phyloP scores from a whole-genome alignment of 1,140 invertebrate species.

The Bombyx mori region DNA sequence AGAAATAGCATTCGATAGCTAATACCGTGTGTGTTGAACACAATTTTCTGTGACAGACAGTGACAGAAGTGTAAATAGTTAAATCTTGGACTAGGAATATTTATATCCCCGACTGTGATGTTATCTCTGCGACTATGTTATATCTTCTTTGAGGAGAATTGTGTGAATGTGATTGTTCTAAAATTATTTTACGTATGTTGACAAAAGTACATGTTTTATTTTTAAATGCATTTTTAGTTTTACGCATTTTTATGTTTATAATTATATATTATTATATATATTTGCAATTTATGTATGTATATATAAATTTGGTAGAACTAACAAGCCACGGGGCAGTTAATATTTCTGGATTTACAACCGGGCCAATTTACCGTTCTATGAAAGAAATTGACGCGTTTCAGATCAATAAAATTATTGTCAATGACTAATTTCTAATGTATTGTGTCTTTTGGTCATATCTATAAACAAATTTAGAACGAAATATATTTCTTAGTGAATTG shows the following conservation, averaged over 20 bases:
- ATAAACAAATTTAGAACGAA: too few relatives aligned
- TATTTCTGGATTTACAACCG: too few relatives aligned
- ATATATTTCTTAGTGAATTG: too few relatives aligned
- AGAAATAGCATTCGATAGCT: slow-evolving; percentile 61
- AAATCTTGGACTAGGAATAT: background rate
- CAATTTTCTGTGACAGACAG: slow-evolving; percentile 12
- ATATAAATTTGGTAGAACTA: too few relatives aligned
- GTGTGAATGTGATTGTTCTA: slow-evolving; percentile 49
- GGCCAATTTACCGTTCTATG: too few relatives aligned
- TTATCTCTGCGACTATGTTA: slow-evolving; percentile 12
- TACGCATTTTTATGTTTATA: slow-evolving; percentile 43
- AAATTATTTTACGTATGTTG: slow-evolving; percentile 48
- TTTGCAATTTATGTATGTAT: too few relatives aligned
- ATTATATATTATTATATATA: slow-evolving; percentile 30
- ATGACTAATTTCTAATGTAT: too few relatives aligned
- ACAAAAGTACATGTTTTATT: slow-evolving; percentile 25
- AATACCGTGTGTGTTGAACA: slow-evolving; percentile 9
- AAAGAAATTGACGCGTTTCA: too few relatives aligned
- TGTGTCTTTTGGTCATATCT: too few relatives aligned
- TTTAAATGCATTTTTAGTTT: too few relatives aligned
- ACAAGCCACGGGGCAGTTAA: too few relatives aligned
- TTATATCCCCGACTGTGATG: slow-evolving; percentile 63
- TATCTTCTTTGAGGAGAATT: slow-evolving; percentile 57
- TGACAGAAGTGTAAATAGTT: slow-evolving; percentile 22
- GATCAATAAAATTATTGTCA: too few relatives aligned